Evolutionary conservation across 2,113 vertebrate species (phyloP), one percentile per base, ranked within the genome.

Genomic region (Antechinus stuartii): DNA sequence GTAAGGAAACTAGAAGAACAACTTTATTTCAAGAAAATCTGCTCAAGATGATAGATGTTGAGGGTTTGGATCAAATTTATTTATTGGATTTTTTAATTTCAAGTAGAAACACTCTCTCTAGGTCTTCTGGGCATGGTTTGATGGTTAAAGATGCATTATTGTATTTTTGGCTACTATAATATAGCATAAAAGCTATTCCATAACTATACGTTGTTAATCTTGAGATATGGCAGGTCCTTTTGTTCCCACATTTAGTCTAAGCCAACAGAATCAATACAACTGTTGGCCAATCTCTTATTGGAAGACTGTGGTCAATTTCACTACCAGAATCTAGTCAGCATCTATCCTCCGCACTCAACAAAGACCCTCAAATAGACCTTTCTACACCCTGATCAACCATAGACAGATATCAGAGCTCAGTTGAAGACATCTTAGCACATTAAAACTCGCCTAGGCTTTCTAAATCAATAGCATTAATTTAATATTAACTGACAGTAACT

Each of bases 21-120:
- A 52, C 7, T 61, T 90, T 92, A 4, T 89, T 61, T 90, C 90
- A 53, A 54, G 91, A 49, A 50, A 46, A 57, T 54, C 89, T 92
- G 25, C 89, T 91, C 16, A 52, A 22, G 19, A 46, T 16, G 55
- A 89, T 42, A 19, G 8, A 24, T 27, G 90, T 27, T 52, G 54
- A 54, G 42, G n/a, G 61, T 7, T 4, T 46, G 42, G 2, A 24
- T 61, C 84, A 35, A 24, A 89, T 91, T 50, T 95, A 53, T 76
- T 91, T 91, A 89, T 91, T 84, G 49, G 22, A 3, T 55, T 30
- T 95, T 93, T 96, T 91, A 57, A 96, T 95, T 97, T 95, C 42
- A 91, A 97, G 93, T 49, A 56, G 89, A 91, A 35, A 10, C 8
- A 91, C 27, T 94, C 22, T 92, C 89, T 92, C 2, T 25, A 96